A percentile compares a stretch with the other conserved stretches of the same genome.
Conservation (phyloP, 2,888 invertebrate species). For the Temnothorax ravouxi region DNA sequence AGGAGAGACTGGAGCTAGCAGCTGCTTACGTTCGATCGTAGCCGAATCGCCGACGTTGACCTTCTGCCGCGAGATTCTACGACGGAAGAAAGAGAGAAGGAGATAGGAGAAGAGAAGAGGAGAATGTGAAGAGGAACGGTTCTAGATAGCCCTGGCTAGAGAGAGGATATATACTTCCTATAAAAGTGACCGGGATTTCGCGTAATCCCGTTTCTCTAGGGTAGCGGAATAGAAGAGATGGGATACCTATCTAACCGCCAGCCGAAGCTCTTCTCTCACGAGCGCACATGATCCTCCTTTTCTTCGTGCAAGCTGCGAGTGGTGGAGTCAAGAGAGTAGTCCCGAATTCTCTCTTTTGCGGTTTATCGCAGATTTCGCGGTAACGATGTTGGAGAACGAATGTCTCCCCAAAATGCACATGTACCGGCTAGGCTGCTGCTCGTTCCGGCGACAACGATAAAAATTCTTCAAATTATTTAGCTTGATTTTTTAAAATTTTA, state of each 20-base stretch:
- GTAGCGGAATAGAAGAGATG: constrained; percentile 54
- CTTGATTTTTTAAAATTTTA: background rate
- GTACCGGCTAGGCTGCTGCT: background rate
- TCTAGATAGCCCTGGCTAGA: constrained; percentile 67
- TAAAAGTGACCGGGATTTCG: constrained; percentile 84
- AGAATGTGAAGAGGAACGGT: constrained; percentile 61
- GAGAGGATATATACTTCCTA: constrained; percentile 76
- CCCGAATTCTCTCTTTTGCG: constrained; percentile 32
- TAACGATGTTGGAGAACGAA: constrained; percentile 16
- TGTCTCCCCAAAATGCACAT: background rate
- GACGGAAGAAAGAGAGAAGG: background rate
- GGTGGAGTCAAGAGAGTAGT: constrained; percentile 19
- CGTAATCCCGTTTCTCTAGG: constrained; percentile 81
- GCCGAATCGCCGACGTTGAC: constrained; percentile 78
- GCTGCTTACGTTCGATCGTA: constrained; percentile 72
- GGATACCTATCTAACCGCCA: constrained; percentile 18
- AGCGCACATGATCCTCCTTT: constrained; percentile 35
- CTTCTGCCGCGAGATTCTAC: constrained; percentile 71
- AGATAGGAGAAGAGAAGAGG: background rate
- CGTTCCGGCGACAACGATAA: background rate
- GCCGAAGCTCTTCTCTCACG: constrained; percentile 34
- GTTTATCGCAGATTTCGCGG: constrained; percentile 38
- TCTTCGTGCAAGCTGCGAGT: constrained; percentile 24
- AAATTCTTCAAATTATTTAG: background rate
- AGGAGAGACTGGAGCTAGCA: constrained; percentile 51